phyloP scores from a whole-genome alignment of 2,797 vertebrate genomes.

The Aeoliscus strigatus region DNA sequence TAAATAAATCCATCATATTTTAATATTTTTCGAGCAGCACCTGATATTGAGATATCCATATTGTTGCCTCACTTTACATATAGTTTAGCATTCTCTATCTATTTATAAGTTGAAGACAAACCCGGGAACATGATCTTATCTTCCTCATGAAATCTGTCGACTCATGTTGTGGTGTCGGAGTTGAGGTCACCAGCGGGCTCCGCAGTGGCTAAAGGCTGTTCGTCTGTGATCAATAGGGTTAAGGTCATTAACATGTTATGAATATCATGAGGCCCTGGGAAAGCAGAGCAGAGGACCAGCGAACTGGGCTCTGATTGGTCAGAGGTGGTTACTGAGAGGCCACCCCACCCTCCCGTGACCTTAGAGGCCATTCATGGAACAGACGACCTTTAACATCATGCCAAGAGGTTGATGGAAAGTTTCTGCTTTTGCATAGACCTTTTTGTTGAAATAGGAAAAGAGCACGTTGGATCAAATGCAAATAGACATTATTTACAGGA shows the following conservation, averaged over 20 bases:
- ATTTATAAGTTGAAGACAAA: constrained; percentile 14
- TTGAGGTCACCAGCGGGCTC: constrained; percentile 24
- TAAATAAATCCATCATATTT: too few species aligned
- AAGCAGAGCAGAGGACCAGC: constrained; percentile 43
- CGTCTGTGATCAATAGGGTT: constrained; percentile 64
- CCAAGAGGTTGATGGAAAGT: constrained; percentile 37
- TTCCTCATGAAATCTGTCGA: constrained; percentile 40
- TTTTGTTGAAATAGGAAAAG: constrained; percentile 31
- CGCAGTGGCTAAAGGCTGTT: constrained; percentile 50
- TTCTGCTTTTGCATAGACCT: constrained; percentile 32
- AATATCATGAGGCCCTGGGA: constrained; percentile 69
- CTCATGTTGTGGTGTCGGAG: constrained; percentile 43
- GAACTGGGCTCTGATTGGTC: constrained; percentile 54
- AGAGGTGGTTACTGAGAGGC: constrained; percentile 28
- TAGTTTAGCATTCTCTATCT: background rate
- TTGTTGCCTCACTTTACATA: background rate
- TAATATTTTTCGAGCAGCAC: too few species aligned
- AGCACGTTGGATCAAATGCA: background rate
- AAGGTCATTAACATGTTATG: constrained; percentile 75
- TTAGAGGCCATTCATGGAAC: constrained; percentile 44
- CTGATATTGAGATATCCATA: background rate
- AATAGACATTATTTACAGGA: constrained; percentile 3
- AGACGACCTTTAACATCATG: constrained; percentile 55
- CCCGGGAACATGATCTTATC: constrained; percentile 3
- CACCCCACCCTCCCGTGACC: constrained; percentile 52